Evolutionary conservation across 1,140 invertebrate species (phyloP).

Genomic region (Dinoponera quadriceps): DNA sequence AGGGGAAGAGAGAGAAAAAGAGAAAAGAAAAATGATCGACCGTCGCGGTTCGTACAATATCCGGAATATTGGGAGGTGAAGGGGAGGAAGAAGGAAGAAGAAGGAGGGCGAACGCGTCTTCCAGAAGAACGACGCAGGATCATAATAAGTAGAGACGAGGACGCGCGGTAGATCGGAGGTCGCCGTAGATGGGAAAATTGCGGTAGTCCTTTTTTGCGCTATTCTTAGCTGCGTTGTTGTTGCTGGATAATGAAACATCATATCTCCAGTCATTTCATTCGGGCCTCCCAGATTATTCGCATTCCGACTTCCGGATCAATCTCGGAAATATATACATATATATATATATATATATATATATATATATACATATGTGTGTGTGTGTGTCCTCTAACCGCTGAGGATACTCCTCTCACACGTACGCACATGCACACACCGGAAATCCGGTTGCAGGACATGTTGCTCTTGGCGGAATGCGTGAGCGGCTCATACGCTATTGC

Average conservation of each 20-base stretch:
- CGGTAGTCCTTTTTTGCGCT: slow-evolving; percentile 18
- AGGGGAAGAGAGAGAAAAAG: not conserved
- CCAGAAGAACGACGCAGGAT: slow-evolving; percentile 55
- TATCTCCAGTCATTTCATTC: slow-evolving; percentile 41
- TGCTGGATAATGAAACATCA: slow-evolving; percentile 48
- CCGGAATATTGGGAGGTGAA: slow-evolving; percentile 67
- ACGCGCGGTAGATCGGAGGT: slow-evolving; percentile 46
- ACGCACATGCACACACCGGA: too few species aligned
- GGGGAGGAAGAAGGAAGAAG: not conserved
- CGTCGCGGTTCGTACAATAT: slow-evolving; percentile 72
- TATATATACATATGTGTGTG: too few species aligned
- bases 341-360: too few species aligned
- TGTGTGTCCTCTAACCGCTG: too few species aligned
- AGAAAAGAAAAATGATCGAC: slow-evolving; percentile 68
- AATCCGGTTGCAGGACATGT: too few species aligned
- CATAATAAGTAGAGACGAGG: slow-evolving; percentile 69
- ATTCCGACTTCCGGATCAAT: slow-evolving; percentile 19
- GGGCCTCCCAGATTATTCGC: slow-evolving; percentile 61
- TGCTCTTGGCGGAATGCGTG: too few species aligned
- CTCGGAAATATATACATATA: not conserved
- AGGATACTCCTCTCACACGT: too few species aligned
- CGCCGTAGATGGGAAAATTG: slow-evolving; percentile 65
- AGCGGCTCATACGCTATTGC: too few species aligned
- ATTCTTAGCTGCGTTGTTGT: slow-evolving; percentile 19
- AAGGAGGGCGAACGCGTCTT: slow-evolving; percentile 27